These are phyloP conservation scores for Helostoma temminkii DNA, from an alignment of 2,797 vertebrate species.

Conservation along the genomic window DNA sequence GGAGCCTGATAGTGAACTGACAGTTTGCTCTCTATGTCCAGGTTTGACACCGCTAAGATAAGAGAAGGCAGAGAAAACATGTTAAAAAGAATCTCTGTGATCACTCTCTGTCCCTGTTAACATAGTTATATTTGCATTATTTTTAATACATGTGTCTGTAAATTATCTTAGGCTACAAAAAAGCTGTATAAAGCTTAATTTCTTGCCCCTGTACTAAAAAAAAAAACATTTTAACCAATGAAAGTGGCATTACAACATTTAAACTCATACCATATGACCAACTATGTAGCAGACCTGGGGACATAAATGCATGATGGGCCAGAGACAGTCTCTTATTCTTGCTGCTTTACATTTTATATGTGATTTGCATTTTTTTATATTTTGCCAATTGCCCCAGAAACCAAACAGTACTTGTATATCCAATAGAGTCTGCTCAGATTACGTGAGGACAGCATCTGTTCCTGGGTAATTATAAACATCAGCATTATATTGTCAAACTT, in stretches of 20 bases:
- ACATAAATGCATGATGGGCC: background rate
- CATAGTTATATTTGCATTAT: too few species aligned
- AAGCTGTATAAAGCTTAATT: too few species aligned
- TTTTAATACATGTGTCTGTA: background rate
- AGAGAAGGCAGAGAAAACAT: conserved; percentile 35
- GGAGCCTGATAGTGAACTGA: conserved; percentile 92
- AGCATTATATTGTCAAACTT: background rate
- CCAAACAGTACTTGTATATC: too few species aligned
- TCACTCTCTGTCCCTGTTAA: too few species aligned
- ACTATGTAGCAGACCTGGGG: background rate
- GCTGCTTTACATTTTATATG: too few species aligned
- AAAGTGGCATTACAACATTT: background rate
- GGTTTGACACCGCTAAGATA: conserved; percentile 92
- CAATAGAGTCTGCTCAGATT: too few species aligned
- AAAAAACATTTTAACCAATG: background rate
- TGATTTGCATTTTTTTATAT: too few species aligned
- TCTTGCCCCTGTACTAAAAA: background rate
- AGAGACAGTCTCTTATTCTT: too few species aligned
- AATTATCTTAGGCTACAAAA: background rate
- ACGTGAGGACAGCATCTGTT: too few species aligned
- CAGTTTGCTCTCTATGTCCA: conserved; percentile 96
- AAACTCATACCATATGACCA: background rate
- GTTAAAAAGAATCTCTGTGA: conserved; percentile 7
- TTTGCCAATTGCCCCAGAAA: too few species aligned
- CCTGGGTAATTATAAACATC: too few species aligned